A percentile compares a stretch with the other conserved stretches of the same genome.
phyloP scores from a whole-genome alignment of 2,888 invertebrate species.

The Malthinus seriepunctatus region DNA sequence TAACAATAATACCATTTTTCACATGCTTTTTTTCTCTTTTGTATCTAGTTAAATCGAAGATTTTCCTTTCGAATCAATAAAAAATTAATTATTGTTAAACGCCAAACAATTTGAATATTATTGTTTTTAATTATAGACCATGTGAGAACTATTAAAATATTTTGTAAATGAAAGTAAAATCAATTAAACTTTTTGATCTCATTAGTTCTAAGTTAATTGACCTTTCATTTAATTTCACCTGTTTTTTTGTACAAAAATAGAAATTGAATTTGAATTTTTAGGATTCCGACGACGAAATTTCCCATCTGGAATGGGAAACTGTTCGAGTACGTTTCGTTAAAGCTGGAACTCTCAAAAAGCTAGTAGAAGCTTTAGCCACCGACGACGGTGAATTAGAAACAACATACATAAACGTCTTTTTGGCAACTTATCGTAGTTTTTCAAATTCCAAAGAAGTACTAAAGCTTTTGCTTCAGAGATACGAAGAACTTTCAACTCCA shows the following conservation, averaged over 20 bases:
- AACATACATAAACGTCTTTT: slow-evolving; percentile 96
- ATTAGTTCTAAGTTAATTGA: too few species aligned
- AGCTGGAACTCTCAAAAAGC: slow-evolving; percentile 90
- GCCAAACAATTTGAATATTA: too few species aligned
- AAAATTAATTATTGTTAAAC: too few species aligned
- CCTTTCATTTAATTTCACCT: too few species aligned
- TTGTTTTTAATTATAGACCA: too few species aligned
- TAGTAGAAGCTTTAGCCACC: slow-evolving; percentile 92
- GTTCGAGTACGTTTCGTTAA: slow-evolving; percentile 93
- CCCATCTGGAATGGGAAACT: slow-evolving; percentile 98
- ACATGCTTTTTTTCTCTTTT: too few species aligned
- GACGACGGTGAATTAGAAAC: slow-evolving; percentile 97
- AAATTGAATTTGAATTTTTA: slow-evolving; percentile 47
- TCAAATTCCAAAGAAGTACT: slow-evolving; percentile 86
- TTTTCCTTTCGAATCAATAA: too few species aligned
- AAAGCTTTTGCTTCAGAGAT: slow-evolving; percentile 76
- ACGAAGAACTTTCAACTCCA: slow-evolving; percentile 68
- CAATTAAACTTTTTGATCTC: too few species aligned
- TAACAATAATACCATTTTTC: too few species aligned
- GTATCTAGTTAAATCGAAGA: too few species aligned
- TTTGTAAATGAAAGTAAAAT: too few species aligned
- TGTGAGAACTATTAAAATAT: too few species aligned
- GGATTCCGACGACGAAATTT: slow-evolving; percentile 91
- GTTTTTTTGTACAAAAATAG: neutral
- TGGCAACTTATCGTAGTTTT: slow-evolving; percentile 92